phyloP scores from a whole-genome alignment of 2,113 vertebrate species.

The Mesocricetus auratus region DNA sequence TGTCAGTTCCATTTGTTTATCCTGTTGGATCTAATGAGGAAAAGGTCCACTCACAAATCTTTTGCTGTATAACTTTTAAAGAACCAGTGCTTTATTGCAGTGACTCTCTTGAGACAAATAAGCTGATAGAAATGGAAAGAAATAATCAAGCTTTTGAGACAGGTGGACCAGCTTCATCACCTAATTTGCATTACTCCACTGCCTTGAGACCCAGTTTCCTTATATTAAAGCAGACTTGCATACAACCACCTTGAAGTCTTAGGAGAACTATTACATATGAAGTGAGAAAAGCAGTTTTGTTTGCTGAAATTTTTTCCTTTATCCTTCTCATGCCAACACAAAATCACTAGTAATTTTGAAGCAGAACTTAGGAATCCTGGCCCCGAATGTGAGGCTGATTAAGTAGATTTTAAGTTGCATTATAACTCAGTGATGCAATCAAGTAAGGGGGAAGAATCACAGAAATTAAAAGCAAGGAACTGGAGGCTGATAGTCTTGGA shows the following conservation, averaged over 20 bases:
- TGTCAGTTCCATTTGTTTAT: background rate
- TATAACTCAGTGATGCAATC: background rate
- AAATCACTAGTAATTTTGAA: background rate
- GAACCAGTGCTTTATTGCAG: background rate
- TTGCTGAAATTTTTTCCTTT: conserved; percentile 15
- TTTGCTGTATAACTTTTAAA: background rate
- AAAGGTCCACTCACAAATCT: background rate
- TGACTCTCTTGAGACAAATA: background rate
- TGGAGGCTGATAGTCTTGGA: background rate
- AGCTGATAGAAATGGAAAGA: background rate
- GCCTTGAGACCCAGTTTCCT: background rate
- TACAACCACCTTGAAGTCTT: background rate
- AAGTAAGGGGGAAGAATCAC: background rate
- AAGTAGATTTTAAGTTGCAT: background rate
- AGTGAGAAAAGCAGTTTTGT: background rate
- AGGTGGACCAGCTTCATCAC: background rate
- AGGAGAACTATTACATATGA: background rate
- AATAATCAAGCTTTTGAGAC: background rate
- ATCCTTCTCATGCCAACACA: background rate
- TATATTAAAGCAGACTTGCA: background rate
- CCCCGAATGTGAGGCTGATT: background rate
- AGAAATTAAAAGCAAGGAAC: background rate
- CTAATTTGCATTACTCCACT: background rate
- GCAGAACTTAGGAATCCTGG: background rate
- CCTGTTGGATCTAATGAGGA: background rate